These are phyloP conservation scores for Deilephila elpenor DNA, from an alignment of 2,888 invertebrate genomes.

Conservation along the genomic window DNA sequence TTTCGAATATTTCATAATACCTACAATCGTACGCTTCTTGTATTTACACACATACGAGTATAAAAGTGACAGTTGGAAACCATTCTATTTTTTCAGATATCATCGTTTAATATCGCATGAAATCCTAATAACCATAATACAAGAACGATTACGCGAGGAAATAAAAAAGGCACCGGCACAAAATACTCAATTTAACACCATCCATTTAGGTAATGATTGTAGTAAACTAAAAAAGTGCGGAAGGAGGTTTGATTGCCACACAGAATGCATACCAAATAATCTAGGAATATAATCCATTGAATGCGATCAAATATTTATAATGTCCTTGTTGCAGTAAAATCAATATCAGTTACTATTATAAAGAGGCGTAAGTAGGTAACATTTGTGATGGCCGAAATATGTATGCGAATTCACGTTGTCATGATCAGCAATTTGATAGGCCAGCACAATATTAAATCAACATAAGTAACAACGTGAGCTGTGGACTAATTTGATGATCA, in stretches of 20 bases:
- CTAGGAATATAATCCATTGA: conserved; percentile 51
- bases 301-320: conserved; percentile 25
- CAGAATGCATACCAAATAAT: conserved; percentile 46
- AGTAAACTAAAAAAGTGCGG: conserved; percentile 57
- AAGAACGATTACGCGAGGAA: conserved; percentile 41
- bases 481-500: too few species aligned
- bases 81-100: neutral
- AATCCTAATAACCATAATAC: neutral
- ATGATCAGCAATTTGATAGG: too few species aligned
- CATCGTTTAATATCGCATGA: conserved; percentile 30
- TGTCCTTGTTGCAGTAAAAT: too few species aligned
- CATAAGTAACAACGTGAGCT: too few species aligned
- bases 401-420: too few species aligned
- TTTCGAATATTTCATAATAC: too few species aligned
- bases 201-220: conserved; percentile 60
- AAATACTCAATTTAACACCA: conserved; percentile 73
- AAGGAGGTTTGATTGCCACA: conserved; percentile 65
- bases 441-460: too few species aligned
- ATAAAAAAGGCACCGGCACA: conserved; percentile 56
- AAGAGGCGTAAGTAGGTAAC: too few species aligned
- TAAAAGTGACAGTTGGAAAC: neutral
- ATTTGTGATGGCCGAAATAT: too few species aligned
- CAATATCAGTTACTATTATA: too few species aligned
- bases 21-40: too few species aligned
- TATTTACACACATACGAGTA: too few species aligned